A percentile compares a stretch with the other conserved stretches of the same genome.
Evolutionary conservation across 2,888 invertebrate species (phyloP).

Genomic region (Siphonodentalium dalli): DNA sequence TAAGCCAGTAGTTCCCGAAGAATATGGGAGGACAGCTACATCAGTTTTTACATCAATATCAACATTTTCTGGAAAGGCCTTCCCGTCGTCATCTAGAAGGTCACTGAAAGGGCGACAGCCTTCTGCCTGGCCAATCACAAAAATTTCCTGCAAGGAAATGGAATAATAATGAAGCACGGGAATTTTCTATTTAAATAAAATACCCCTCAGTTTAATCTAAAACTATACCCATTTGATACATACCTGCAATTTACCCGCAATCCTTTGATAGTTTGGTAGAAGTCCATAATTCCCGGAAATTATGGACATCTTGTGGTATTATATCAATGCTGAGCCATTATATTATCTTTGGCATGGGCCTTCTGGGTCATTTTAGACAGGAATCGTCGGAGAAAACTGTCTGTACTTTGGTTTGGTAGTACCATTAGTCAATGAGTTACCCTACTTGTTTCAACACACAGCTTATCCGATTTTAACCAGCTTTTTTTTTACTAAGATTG

Average conservation of each 20-base stretch:
- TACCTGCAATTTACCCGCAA: not conserved
- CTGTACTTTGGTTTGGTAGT: no score
- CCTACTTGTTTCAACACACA: no score
- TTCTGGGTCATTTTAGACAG: no score
- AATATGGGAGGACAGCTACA: slow-evolving; percentile 77
- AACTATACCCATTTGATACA: not conserved
- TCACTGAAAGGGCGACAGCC: slow-evolving; percentile 48
- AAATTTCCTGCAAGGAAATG: slow-evolving; percentile 34
- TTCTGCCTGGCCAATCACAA: slow-evolving; percentile 45
- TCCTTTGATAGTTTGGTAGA: not conserved
- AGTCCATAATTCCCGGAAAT: not conserved
- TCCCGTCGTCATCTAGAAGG: slow-evolving; percentile 56
- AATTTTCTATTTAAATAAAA: not conserved
- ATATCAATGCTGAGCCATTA: no score
- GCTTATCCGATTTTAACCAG: no score
- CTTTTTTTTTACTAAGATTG: no score
- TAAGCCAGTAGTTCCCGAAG: slow-evolving; percentile 85
- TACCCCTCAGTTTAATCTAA: not conserved
- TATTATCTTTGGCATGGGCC: no score
- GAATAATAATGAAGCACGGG: not conserved
- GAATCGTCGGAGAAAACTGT: no score
- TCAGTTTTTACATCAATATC: slow-evolving; percentile 68
- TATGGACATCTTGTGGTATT: no score
- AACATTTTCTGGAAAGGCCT: slow-evolving; percentile 44
- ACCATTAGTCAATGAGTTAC: no score